Evolutionary conservation across 2,797 vertebrate genomes (phyloP).

Genomic region (Sebastes miniatus): DNA sequence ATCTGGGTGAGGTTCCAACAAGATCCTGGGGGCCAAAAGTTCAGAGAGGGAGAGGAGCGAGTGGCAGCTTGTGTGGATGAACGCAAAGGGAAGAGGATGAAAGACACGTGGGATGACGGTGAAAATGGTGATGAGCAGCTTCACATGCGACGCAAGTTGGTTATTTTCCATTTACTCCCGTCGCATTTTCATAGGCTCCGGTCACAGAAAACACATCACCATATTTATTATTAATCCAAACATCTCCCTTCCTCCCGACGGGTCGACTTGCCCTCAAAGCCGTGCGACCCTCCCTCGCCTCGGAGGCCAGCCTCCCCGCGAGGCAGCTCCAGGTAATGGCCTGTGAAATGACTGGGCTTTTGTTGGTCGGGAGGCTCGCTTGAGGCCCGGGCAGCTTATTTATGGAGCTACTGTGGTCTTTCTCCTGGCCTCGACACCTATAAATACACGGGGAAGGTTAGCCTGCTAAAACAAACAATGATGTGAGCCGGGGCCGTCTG

Average conservation of each 20-base stretch:
- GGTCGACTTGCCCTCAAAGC: constrained; percentile 44
- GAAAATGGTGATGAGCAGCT: constrained; percentile 10
- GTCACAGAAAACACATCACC: constrained; percentile 58
- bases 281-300: constrained; percentile 45
- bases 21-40: constrained; percentile 71
- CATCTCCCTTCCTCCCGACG: constrained; percentile 55
- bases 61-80: constrained; percentile 29
- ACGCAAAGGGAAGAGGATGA: constrained; percentile 31
- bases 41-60: constrained; percentile 40
- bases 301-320: constrained; percentile 41
- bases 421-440: constrained; percentile 76
- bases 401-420: constrained; percentile 81
- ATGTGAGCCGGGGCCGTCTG: constrained; percentile 70
- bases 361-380: constrained; percentile 72
- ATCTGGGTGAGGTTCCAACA: constrained; percentile 64
- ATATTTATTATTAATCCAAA: constrained; percentile 73
- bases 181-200: constrained; percentile 39
- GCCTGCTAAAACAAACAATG: constrained; percentile 80
- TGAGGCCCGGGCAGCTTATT: constrained; percentile 77
- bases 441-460: constrained; percentile 78
- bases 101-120: constrained; percentile 17
- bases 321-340: constrained; percentile 76
- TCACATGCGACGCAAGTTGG: constrained; percentile 7
- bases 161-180: constrained; percentile 61
- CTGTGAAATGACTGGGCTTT: constrained; percentile 82